Percentiles rank a stretch among this genome's conserved stretches.
Evolutionary conservation across 2,888 invertebrate species (phyloP).

Genomic region (Ceriagrion tenellum): DNA sequence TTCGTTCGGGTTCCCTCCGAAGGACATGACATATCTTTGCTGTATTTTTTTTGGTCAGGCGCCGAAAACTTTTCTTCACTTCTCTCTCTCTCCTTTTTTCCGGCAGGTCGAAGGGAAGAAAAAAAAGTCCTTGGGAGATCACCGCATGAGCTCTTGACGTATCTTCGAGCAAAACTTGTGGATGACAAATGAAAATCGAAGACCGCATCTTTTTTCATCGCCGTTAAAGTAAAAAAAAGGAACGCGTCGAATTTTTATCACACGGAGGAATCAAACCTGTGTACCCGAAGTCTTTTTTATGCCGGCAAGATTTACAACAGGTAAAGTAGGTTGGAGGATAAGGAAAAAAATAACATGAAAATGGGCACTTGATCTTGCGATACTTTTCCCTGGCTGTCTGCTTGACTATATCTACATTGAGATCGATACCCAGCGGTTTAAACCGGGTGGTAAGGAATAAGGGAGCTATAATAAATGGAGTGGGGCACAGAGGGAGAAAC

Average conservation of each 20-base stretch:
- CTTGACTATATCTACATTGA: neutral
- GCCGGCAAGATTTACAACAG: neutral
- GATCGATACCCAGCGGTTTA: neutral
- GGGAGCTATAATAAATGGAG: too few species aligned
- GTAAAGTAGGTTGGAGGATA: neutral
- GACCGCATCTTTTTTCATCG: neutral
- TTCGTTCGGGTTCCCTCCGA: neutral
- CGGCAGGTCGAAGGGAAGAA: neutral
- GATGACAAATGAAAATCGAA: conserved; percentile 22
- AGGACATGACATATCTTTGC: conserved; percentile 12
- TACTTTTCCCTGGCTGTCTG: neutral
- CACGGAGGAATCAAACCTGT: neutral
- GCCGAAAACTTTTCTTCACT: neutral
- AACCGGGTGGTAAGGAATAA: too few species aligned
- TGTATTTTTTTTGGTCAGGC: neutral
- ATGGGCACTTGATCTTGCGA: neutral
- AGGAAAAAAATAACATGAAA: neutral
- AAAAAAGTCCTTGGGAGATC: neutral
- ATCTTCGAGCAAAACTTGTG: neutral
- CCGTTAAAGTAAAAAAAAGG: neutral
- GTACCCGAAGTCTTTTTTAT: neutral
- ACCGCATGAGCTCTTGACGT: neutral
- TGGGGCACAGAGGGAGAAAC: too few species aligned
- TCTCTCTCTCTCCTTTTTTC: neutral
- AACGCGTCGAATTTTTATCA: neutral